These are phyloP conservation scores for Daboia siamensis DNA, from an alignment of 2,113 vertebrate genomes.

Conservation along the genomic window DNA sequence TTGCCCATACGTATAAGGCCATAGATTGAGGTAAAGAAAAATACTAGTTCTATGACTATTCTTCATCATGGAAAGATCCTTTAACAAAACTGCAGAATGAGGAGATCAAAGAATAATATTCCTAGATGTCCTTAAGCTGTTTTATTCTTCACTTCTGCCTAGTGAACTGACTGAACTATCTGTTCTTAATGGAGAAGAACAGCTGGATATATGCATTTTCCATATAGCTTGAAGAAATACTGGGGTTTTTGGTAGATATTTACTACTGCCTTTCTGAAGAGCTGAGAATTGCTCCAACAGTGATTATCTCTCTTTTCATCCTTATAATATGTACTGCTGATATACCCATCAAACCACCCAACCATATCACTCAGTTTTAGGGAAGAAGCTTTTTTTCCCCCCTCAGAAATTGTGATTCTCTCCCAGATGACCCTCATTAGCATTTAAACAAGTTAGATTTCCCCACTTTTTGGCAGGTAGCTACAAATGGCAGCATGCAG, in stretches of 20 bases:
- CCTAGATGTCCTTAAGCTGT: neutral
- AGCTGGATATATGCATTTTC: neutral
- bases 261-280: neutral
- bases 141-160: neutral
- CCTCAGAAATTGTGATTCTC: neutral
- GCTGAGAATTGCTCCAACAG: neutral
- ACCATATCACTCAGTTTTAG: neutral
- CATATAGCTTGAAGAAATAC: neutral
- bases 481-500: neutral
- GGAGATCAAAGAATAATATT: neutral
- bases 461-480: neutral
- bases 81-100: neutral
- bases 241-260: neutral
- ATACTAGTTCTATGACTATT: neutral
- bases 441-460: slow-evolving; percentile 21
- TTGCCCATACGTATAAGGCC: neutral
- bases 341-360: neutral
- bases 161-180: neutral
- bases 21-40: neutral
- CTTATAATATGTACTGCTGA: neutral
- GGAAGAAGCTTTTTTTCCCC: accelerated
- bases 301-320: neutral
- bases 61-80: neutral
- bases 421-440: neutral
- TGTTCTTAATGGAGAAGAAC: neutral